These are phyloP conservation scores for Cavia porcellus DNA, from an alignment of 2,113 vertebrate genomes.

Conservation along the genomic window DNA sequence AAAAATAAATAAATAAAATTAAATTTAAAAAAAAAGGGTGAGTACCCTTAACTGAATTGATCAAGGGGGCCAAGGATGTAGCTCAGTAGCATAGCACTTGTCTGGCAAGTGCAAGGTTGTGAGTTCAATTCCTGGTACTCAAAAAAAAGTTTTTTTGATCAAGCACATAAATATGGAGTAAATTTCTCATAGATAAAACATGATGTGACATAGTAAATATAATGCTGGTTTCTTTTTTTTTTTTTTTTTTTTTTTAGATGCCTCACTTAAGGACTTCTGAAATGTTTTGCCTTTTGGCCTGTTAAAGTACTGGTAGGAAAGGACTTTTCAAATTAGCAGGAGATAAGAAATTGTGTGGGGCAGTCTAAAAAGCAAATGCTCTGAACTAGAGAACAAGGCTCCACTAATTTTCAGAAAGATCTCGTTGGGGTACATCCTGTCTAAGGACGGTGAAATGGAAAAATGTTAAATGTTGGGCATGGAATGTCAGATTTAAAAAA, in stretches of 20 bases:
- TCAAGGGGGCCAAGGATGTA: neutral
- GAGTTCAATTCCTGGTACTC: too few species aligned
- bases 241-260: neutral
- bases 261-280: neutral
- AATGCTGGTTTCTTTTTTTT: neutral
- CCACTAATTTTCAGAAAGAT: slow-evolving; percentile 44
- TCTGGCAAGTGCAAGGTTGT: too few species aligned
- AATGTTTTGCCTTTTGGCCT: slow-evolving; percentile 1
- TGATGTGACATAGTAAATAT: slow-evolving; percentile 18
- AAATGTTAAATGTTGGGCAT: neutral
- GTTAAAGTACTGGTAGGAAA: neutral
- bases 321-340: slow-evolving; percentile 24
- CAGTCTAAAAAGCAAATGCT: slow-evolving; percentile 47
- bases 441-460: neutral
- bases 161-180: neutral
- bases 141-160: too few species aligned
- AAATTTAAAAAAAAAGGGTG: neutral
- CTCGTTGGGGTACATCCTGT: neutral
- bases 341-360: slow-evolving; percentile 21
- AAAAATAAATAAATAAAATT: too few species aligned
- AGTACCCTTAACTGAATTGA: neutral
- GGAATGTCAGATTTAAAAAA: slow-evolving; percentile 34
- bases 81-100: too few species aligned
- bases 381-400: slow-evolving; percentile 1
- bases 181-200: slow-evolving; percentile 22